Percentiles rank a stretch among this genome's conserved stretches.
phyloP scores from a whole-genome alignment of 1,140 invertebrate species.

The Papilio glaucus region DNA sequence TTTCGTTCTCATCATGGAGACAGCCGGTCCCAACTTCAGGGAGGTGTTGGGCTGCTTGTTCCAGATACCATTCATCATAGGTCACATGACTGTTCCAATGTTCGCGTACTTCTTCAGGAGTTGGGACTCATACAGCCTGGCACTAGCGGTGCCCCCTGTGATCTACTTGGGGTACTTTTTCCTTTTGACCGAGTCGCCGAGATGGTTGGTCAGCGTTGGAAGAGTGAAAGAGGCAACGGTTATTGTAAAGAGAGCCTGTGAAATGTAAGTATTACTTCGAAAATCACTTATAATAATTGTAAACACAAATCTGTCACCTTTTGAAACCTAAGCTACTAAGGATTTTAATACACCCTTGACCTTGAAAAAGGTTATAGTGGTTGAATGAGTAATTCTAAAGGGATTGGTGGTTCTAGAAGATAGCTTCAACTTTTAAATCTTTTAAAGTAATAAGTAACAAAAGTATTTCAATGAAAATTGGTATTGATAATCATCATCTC shows the following conservation, averaged over 20 bases:
- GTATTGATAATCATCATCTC: too few relatives aligned
- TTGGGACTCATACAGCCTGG: conserved; percentile 84
- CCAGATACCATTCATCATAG: conserved; percentile 82
- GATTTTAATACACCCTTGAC: too few relatives aligned
- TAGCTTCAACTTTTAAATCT: too few relatives aligned
- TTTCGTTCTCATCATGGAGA: conserved; percentile 84
- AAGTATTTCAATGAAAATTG: too few relatives aligned
- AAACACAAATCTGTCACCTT: too few relatives aligned
- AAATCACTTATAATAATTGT: too few relatives aligned
- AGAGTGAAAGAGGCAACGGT: conserved; percentile 78
- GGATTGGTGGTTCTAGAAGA: too few relatives aligned
- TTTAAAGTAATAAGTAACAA: too few relatives aligned
- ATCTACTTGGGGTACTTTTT: conserved; percentile 80
- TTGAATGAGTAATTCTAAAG: too few relatives aligned
- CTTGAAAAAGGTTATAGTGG: too few relatives aligned
- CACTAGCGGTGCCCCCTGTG: conserved; percentile 82
- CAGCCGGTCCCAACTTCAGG: conserved; percentile 65
- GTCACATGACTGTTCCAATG: conserved; percentile 84
- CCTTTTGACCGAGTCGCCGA: conserved; percentile 83
- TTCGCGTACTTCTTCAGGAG: conserved; percentile 85
- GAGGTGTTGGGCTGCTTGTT: conserved; percentile 78
- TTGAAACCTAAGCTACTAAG: too few relatives aligned
- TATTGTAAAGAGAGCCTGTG: conserved; percentile 81
- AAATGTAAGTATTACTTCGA: conserved; percentile 65
- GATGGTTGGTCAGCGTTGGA: conserved; percentile 84